Conservation (phyloP, 2,113 vertebrate species). For the Eublepharis macularius region DNA sequence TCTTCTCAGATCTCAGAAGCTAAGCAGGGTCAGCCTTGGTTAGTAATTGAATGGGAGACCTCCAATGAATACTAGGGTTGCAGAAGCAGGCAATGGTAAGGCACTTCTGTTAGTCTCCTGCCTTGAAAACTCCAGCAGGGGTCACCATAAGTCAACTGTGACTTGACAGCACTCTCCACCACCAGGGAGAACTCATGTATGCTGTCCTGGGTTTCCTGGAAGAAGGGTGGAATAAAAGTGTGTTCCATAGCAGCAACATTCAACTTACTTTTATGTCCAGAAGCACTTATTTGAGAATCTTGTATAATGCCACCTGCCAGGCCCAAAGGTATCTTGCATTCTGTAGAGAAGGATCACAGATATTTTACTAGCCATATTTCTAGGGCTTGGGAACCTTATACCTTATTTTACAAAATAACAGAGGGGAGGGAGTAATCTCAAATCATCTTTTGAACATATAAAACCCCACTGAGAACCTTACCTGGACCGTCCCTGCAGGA, state of each 20-base stretch:
- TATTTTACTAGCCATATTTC: not conserved
- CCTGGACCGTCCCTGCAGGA: not conserved
- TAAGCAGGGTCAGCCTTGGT: too few species aligned
- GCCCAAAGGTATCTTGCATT: conserved; percentile 87
- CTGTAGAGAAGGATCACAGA: conserved; percentile 64
- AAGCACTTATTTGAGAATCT: conserved; percentile 84
- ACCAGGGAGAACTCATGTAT: too few species aligned
- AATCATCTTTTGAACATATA: not conserved
- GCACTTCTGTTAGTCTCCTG: too few species aligned
- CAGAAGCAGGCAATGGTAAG: too few species aligned
- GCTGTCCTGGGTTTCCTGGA: too few species aligned
- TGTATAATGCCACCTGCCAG: conserved; percentile 80
- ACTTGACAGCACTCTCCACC: too few species aligned
- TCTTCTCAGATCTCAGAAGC: too few species aligned
- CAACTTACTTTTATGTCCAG: conserved; percentile 76
- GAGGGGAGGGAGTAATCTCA: not conserved
- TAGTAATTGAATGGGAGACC: too few species aligned
- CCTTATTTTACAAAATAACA: not conserved
- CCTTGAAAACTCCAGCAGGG: too few species aligned
- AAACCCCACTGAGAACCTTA: not conserved
- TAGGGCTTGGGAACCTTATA: not conserved
- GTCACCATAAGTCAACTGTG: too few species aligned
- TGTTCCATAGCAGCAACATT: not conserved
- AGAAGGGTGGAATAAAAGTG: too few species aligned
- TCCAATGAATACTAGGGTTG: too few species aligned